phyloP scores from a whole-genome alignment of 2,888 invertebrate species.

The Chironomus tentans region DNA sequence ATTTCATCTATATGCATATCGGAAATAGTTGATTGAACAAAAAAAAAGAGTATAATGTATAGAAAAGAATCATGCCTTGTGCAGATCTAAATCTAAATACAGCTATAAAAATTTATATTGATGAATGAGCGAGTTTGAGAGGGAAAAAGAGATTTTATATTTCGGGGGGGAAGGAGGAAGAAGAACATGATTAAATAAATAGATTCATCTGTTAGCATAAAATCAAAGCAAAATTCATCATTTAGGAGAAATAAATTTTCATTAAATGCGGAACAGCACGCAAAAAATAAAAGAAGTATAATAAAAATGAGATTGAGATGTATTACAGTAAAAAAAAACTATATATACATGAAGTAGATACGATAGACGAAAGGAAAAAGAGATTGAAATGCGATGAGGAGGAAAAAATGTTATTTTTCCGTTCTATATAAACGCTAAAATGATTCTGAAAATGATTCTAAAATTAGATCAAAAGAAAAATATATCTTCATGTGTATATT shows the following conservation, averaged over 20 bases:
- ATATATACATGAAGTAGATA: neutral
- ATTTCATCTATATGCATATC: neutral
- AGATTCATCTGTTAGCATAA: neutral
- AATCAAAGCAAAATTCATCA: neutral
- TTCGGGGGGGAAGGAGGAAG: neutral
- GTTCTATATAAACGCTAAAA: slow-evolving; percentile 27
- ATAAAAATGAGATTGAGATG: neutral
- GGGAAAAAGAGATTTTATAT: neutral
- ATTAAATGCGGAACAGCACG: neutral
- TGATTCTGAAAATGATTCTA: slow-evolving; percentile 28
- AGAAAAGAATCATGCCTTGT: neutral
- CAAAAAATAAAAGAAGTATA: neutral
- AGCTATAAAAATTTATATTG: neutral
- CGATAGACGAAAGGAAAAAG: neutral
- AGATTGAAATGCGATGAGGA: slow-evolving; percentile 4
- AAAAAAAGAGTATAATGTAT: neutral
- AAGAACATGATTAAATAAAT: neutral
- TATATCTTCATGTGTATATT: slow-evolving; percentile 15
- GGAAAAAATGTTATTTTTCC: slow-evolving; percentile 27
- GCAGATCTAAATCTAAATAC: too few relatives aligned
- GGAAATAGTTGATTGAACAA: neutral
- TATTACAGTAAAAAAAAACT: neutral
- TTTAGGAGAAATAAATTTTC: neutral
- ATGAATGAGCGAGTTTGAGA: neutral
- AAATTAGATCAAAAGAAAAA: slow-evolving; percentile 27